These are phyloP conservation scores for Melanerpes aurifrons DNA, from an alignment of 2,113 vertebrate genomes.

Conservation along the genomic window DNA sequence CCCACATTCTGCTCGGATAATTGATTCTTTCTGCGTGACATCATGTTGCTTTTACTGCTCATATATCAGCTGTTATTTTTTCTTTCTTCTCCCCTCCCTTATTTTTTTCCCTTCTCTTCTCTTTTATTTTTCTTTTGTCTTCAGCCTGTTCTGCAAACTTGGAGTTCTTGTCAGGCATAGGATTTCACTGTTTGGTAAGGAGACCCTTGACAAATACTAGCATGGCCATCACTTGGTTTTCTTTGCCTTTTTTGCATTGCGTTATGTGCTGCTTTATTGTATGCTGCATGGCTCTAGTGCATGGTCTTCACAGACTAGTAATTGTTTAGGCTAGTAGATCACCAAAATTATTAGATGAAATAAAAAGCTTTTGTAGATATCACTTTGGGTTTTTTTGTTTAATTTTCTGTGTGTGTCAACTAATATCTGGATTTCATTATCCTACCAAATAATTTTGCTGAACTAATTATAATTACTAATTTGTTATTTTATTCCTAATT, in stretches of 20 bases:
- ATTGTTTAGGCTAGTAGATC: slow-evolving; percentile 22
- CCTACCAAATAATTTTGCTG: background rate
- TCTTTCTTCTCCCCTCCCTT: slow-evolving; percentile 53
- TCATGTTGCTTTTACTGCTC: slow-evolving; percentile 81
- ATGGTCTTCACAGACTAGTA: slow-evolving; percentile 56
- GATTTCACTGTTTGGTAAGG: slow-evolving; percentile 99
- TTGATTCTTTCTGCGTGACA: slow-evolving; percentile 79
- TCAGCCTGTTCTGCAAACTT: slow-evolving; percentile 99
- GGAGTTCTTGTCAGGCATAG: slow-evolving; percentile 99
- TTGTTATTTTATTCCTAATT: background rate
- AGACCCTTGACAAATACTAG: slow-evolving; percentile 77
- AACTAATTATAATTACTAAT: background rate
- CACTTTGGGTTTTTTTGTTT: background rate
- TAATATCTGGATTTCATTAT: slow-evolving; percentile 10
- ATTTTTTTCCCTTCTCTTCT: slow-evolving; percentile 64
- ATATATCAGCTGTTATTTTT: slow-evolving; percentile 81
- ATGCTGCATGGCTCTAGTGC: slow-evolving; percentile 76
- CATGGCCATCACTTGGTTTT: slow-evolving; percentile 77
- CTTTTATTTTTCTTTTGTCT: slow-evolving; percentile 79
- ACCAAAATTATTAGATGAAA: background rate
- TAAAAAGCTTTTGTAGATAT: slow-evolving; percentile 5
- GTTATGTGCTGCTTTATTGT: slow-evolving; percentile 69
- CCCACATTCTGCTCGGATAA: slow-evolving; percentile 75
- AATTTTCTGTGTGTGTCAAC: background rate
- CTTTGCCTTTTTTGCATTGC: slow-evolving; percentile 74